Evolutionary conservation across 2,888 invertebrate genomes (phyloP).

Genomic region (Rhaphigaster nebulosa): DNA sequence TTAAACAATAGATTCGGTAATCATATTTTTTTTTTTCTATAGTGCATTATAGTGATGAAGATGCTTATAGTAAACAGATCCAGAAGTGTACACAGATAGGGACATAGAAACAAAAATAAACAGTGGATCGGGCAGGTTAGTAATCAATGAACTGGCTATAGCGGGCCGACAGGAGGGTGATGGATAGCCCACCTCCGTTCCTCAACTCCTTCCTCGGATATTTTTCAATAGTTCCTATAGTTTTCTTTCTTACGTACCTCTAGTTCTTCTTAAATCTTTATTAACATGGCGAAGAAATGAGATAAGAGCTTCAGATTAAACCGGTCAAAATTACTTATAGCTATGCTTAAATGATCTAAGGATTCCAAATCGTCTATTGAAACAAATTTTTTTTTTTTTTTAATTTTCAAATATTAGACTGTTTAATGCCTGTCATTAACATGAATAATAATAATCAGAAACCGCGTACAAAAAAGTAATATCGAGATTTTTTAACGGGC

Average conservation of each 20-base stretch:
- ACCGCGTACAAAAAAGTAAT: too few relatives aligned
- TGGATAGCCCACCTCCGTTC: not conserved
- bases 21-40: not conserved
- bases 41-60: not conserved
- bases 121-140: not conserved
- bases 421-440: too few relatives aligned
- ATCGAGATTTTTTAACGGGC: too few relatives aligned
- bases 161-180: not conserved
- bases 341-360: too few relatives aligned
- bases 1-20: too few relatives aligned
- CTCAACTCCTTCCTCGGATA: not conserved
- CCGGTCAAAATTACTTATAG: too few relatives aligned
- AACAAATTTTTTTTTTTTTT: too few relatives aligned
- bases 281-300: not conserved
- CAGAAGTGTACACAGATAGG: not conserved
- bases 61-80: not conserved
- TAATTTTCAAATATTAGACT: too few relatives aligned
- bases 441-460: too few relatives aligned
- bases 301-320: not conserved
- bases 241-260: not conserved
- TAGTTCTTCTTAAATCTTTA: not conserved
- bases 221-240: not conserved
- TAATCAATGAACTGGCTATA: constrained; percentile 4
- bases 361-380: too few relatives aligned
- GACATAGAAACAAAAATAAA: constrained; percentile 7